Base-by-base conservation (phyloP, 2,113 vertebrate genomes). In the Cyprinodon brontotheroides region DNA sequence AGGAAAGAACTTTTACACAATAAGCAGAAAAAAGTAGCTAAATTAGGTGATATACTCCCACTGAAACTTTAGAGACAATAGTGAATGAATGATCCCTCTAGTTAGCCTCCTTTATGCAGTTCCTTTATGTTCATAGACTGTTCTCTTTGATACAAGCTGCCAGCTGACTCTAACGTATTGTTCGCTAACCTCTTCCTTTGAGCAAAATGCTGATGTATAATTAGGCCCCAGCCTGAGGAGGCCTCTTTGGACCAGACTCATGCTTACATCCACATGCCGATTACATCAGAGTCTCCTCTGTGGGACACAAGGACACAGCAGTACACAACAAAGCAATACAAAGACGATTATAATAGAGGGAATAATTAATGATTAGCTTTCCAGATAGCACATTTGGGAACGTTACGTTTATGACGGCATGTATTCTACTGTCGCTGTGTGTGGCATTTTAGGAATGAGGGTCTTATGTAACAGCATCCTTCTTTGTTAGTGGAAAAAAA, bases 1-100 rank as follows among this genome's bases (percentile, higher is more conserved):
- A 53, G n/a, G 57, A 78, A 84, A 74, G 0, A 57, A 75, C 83
- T 61, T 72, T 71, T 22, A 64, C 15, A 40, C 38, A n/a, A 43
- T 37, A 43, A 36, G 13, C 64, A 63, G 15, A 57, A 61, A 47
- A 43, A 61, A 59, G 1, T 61, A 3, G 17, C 6, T 15, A 39
- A 68, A 7, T 39, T 39, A 68, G 4, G 36, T 45, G 9, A 45
- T 45, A 45, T 45, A 7, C 43, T 45, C 9, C 43, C 9, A 45
- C 43, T 45, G 5, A 45, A 45, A 45, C 61, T 37, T 41, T 17
- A 62, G 10, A 66, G 17, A 22, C 13, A 77, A 64, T 20, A 4
- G 67, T 61, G 29, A 39, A 40, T 47, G 4, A 37, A 70, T 68
- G 11, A 14, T 3, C 53, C 17, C 59, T 68, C 9, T 1, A 43